phyloP scores from a whole-genome alignment of 1,140 invertebrate species.

The Coenobita brevimanus region DNA sequence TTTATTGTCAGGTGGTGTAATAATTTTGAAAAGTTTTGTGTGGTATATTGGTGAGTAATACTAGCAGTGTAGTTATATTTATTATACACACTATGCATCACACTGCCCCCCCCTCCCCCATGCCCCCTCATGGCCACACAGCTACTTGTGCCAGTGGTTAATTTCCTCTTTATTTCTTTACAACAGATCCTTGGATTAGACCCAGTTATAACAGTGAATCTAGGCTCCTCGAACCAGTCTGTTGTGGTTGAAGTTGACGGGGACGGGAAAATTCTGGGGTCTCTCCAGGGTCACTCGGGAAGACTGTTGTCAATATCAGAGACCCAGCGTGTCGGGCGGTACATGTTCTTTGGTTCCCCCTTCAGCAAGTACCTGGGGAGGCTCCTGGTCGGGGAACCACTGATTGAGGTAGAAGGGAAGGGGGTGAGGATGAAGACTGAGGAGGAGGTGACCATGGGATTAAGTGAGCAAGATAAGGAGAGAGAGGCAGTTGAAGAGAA shows the following conservation, averaged over 20 bases:
- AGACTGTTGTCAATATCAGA: constrained; percentile 74
- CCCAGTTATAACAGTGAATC: constrained; percentile 65
- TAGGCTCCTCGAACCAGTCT: constrained; percentile 71
- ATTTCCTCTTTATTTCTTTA: too few relatives aligned
- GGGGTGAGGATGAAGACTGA: constrained; percentile 34
- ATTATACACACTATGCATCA: too few relatives aligned
- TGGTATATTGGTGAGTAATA: too few relatives aligned
- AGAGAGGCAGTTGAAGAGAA: not conserved
- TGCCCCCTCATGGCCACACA: too few relatives aligned
- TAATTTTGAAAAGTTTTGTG: too few relatives aligned
- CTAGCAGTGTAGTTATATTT: too few relatives aligned
- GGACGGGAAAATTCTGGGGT: constrained; percentile 80
- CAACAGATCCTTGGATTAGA: constrained; percentile 30
- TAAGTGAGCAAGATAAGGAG: too few relatives aligned
- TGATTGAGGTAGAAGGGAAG: constrained; percentile 41
- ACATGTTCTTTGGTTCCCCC: constrained; percentile 57
- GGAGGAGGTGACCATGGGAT: too few relatives aligned
- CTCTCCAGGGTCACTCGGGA: constrained; percentile 74
- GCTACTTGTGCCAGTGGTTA: too few relatives aligned
- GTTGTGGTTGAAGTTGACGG: constrained; percentile 79
- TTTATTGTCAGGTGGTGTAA: too few relatives aligned
- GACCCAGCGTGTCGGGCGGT: constrained; percentile 77
- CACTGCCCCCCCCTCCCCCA: too few relatives aligned
- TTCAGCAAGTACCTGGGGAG: constrained; percentile 50
- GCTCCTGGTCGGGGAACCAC: not conserved